These are phyloP conservation scores for Bradypodion ventrale DNA, from an alignment of 2,797 vertebrate species.

Conservation along the genomic window DNA sequence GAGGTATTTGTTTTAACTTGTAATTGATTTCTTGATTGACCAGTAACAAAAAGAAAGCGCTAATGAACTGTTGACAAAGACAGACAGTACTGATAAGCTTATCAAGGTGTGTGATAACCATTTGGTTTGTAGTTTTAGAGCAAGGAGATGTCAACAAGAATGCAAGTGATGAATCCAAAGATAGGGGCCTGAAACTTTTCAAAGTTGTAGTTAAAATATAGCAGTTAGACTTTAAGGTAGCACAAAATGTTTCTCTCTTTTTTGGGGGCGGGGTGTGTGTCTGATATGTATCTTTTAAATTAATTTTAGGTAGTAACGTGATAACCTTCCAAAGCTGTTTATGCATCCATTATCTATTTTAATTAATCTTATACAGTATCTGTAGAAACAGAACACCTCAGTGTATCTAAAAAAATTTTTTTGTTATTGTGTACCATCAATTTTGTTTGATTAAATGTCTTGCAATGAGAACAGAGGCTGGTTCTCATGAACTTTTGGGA, in stretches of 20 bases:
- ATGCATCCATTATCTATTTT: neutral
- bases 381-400: neutral
- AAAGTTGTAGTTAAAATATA: neutral
- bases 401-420: neutral
- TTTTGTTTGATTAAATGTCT: too few species aligned
- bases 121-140: neutral
- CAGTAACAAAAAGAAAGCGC: conserved; percentile 10
- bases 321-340: neutral
- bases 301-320: neutral
- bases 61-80: neutral
- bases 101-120: neutral
- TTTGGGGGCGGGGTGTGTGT: too few species aligned
- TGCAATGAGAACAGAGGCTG: too few species aligned
- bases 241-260: too few species aligned
- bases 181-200: neutral
- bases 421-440: too few species aligned
- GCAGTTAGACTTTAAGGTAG: too few species aligned
- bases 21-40: conserved; percentile 41
- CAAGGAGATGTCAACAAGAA: neutral
- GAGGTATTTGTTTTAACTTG: conserved; percentile 22
- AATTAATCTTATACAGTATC: neutral
- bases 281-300: neutral
- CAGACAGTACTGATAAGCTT: neutral
- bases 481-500: too few species aligned
- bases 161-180: neutral